Evolutionary conservation across 2,797 vertebrate genomes (phyloP), one percentile per base, ranked within the genome.

Genomic region (Cichlasoma orientale): DNA sequence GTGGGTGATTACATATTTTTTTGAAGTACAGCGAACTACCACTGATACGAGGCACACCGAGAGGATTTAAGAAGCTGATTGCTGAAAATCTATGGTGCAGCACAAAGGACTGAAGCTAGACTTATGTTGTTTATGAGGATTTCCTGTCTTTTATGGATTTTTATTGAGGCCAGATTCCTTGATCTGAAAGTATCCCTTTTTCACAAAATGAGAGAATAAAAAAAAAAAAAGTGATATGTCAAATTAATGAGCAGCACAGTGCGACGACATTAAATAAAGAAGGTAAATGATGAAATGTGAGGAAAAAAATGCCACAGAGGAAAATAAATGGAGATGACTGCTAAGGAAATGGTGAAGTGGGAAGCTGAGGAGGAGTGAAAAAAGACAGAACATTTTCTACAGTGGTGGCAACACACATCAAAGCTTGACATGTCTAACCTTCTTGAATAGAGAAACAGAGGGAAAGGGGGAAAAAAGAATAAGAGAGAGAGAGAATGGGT

Each of bases 401-500:
- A 81, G 83, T 82, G 80, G 82, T 78, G 75, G 85, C 76, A 83
- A 75, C 2, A 31, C 81, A 81, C 78, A 89, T 92, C 85, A 92
- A 92, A 91, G 83, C 83, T 78, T 21, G 56, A 83, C 80, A 82
- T 84, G 79, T 87, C 59, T 84, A 88, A 90, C 82, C 86, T 88
- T 84, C 79, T 52, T 58, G 76, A 70, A 82, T 13, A 76, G 75
- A 18, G 53, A 72, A 74, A 72, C n/a, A 52, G 54, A 56, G 41
- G 38, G 5, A 72, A 19, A 41, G 56, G 12, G 36, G 10, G 56
- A 33, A 57, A 33, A 36, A 9, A 72, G 73, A 71, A 41, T 52
- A 47, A 63, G 21, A 12, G 77, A 63, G 21, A 12, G 77, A 29
- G 71, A 82, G 77, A 79, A 74, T 74, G 80, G 77, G 74, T 84